These are phyloP conservation scores for Mamestra configurata DNA, from an alignment of 1,140 invertebrate species.

Conservation along the genomic window DNA sequence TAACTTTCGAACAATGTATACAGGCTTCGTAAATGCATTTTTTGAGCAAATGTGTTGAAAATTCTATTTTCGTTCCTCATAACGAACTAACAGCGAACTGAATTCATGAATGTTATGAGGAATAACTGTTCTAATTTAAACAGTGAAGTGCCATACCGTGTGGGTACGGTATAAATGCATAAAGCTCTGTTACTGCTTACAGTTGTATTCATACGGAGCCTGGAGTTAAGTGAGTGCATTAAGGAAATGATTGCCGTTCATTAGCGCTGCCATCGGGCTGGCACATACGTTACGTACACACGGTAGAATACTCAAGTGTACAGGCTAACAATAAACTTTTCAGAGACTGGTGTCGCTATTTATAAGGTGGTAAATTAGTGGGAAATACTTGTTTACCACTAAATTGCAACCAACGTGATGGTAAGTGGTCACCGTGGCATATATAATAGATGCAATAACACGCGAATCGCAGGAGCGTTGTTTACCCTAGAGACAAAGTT, in stretches of 20 bases:
- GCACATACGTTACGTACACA: not conserved
- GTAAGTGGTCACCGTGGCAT: too few relatives aligned
- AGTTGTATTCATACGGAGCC: slow-evolving; percentile 30
- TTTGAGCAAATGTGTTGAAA: too few relatives aligned
- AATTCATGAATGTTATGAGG: slow-evolving; percentile 21
- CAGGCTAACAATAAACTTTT: not conserved
- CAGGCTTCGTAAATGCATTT: too few relatives aligned
- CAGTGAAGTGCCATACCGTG: not conserved
- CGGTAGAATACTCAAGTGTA: not conserved
- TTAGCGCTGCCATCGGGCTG: slow-evolving; percentile 9
- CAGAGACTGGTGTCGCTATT: not conserved
- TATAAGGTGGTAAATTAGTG: too few relatives aligned
- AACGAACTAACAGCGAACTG: not conserved
- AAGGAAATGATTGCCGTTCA: slow-evolving; percentile 41
- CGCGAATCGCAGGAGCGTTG: too few relatives aligned
- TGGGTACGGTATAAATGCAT: slow-evolving; percentile 13
- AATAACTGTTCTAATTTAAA: slow-evolving; percentile 24
- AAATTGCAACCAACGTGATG: too few relatives aligned
- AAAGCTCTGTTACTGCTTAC: slow-evolving; percentile 24
- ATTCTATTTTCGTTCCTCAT: not conserved
- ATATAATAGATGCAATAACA: too few relatives aligned
- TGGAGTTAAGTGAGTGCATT: slow-evolving; percentile 45
- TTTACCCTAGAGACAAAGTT: too few relatives aligned
- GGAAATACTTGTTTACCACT: too few relatives aligned
- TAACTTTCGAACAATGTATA: too few relatives aligned